Percentiles rank a stretch among this genome's conserved stretches.
phyloP scores from a whole-genome alignment of 2,113 vertebrate species.

The Rostratula benghalensis region DNA sequence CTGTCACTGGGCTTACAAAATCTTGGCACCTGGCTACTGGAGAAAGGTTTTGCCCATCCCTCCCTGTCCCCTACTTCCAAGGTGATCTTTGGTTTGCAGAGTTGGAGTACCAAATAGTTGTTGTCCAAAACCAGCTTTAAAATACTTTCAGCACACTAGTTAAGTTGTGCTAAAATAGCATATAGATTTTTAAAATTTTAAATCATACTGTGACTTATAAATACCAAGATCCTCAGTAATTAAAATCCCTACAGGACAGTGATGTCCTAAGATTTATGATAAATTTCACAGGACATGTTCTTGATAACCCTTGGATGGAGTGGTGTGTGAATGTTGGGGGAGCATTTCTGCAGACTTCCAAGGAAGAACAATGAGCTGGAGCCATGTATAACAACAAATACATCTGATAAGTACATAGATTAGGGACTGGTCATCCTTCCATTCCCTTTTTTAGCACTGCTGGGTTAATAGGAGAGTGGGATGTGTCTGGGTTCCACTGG shows the following conservation, averaged over 20 bases:
- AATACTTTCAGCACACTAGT: neutral
- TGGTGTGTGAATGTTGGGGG: neutral
- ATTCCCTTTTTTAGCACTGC: neutral
- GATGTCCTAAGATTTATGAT: neutral
- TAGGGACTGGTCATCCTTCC: neutral
- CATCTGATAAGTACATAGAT: neutral
- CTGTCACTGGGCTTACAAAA: slow-evolving; percentile 63
- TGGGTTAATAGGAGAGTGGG: neutral
- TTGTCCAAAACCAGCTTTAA: neutral
- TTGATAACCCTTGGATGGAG: neutral
- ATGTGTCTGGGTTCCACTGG: neutral
- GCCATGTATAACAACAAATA: neutral
- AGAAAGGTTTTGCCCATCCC: slow-evolving; percentile 7
- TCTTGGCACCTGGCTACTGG: slow-evolving; percentile 38
- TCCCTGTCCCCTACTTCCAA: neutral
- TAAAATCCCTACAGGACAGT: neutral
- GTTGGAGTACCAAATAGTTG: slow-evolving; percentile 15
- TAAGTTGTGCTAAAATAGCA: neutral
- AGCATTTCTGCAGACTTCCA: neutral
- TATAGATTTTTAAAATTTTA: neutral
- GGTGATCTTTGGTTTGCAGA: slow-evolving; percentile 57
- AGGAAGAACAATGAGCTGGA: neutral
- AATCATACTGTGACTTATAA: neutral
- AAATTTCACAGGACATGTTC: neutral
- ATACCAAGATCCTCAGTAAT: neutral